phyloP scores from a whole-genome alignment of 2,113 vertebrate species.

The Chiloscyllium plagiosum region DNA sequence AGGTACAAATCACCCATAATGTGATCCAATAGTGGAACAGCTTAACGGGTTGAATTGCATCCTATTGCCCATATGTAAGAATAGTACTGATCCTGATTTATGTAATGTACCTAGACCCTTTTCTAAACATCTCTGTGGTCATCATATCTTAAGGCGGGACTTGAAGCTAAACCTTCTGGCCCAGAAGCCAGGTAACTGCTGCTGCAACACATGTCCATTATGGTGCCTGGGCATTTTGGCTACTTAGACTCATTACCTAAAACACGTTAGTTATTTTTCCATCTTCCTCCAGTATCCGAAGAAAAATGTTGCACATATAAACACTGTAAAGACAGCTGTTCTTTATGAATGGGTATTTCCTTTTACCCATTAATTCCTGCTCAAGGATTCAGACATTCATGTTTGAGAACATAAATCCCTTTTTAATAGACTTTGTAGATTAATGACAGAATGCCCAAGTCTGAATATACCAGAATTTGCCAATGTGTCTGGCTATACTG shows the following conservation, averaged over 20 bases:
- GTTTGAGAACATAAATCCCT: neutral
- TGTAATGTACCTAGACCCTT: neutral
- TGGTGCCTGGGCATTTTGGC: too few species aligned
- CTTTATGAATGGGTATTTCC: neutral
- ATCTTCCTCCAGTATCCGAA: neutral
- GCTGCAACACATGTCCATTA: too few species aligned
- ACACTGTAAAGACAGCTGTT: neutral
- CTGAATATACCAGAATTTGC: too few species aligned
- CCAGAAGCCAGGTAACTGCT: neutral
- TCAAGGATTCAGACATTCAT: constrained; percentile 5
- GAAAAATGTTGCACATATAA: neutral
- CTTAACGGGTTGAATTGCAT: neutral
- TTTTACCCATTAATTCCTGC: constrained; percentile 1
- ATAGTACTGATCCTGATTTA: too few species aligned
- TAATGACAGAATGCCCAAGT: neutral
- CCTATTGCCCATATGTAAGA: neutral
- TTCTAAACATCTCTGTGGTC: too few species aligned
- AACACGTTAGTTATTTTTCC: neutral
- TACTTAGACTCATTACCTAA: neutral
- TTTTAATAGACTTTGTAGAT: constrained; percentile 7
- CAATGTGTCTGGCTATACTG: neutral
- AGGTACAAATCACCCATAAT: neutral
- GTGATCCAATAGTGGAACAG: neutral
- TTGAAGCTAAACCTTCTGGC: neutral
- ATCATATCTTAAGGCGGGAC: too few species aligned